A percentile compares a stretch with the other conserved stretches of the same genome.
Evolutionary conservation across 2,888 invertebrate genomes (phyloP).

Genomic region (Drosophila parthenogenetica): DNA sequence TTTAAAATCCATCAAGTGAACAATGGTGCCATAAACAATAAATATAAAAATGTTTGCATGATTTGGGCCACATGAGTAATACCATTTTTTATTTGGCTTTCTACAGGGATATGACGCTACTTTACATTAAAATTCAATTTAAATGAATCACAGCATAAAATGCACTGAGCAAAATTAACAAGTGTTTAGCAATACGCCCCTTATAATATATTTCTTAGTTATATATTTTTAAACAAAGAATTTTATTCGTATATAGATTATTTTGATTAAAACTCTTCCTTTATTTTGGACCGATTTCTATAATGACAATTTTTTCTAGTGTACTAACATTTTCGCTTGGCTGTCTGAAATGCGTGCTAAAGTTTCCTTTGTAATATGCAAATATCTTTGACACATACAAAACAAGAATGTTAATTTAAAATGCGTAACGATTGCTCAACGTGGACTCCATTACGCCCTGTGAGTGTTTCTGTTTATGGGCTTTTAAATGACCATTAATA

Average conservation of each 20-base stretch:
- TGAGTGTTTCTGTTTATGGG: conserved; percentile 35
- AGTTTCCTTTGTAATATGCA: conserved; percentile 51
- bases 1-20: conserved; percentile 57
- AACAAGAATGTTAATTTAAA: conserved; percentile 12
- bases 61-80: conserved; percentile 61
- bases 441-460: conserved; percentile 41
- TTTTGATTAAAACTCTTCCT: too few relatives aligned
- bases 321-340: conserved; percentile 49
- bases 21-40: conserved; percentile 38
- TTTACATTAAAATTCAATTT: conserved; percentile 28
- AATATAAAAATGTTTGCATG: conserved; percentile 43
- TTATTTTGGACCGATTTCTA: too few relatives aligned
- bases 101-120: conserved; percentile 21
- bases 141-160: conserved; percentile 40
- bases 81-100: conserved; percentile 31
- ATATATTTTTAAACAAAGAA: too few relatives aligned
- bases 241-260: too few relatives aligned
- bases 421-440: conserved; percentile 45
- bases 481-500: conserved; percentile 32
- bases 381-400: conserved; percentile 28
- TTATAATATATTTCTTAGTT: too few relatives aligned
- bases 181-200: too few relatives aligned
- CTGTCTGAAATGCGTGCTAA: conserved; percentile 37
- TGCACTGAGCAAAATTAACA: neutral
- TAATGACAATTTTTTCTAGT: too few relatives aligned